Conservation (phyloP, 2,797 vertebrate genomes). For the Synanceia verrucosa region DNA sequence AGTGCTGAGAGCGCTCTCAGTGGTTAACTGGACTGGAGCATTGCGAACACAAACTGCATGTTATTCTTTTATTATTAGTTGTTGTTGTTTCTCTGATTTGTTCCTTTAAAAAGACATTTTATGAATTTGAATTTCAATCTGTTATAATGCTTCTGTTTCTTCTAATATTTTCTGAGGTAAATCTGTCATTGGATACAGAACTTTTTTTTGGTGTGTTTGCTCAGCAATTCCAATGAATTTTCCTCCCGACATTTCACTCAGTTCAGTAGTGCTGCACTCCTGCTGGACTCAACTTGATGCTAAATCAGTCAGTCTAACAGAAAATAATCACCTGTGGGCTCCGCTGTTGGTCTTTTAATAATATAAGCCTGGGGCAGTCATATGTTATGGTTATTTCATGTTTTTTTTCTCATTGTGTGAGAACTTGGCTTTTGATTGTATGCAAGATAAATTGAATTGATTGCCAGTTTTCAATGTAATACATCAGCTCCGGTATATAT, state of each 20-base stretch:
- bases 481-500: neutral
- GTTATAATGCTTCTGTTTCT: slow-evolving; percentile 31
- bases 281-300: slow-evolving; percentile 4
- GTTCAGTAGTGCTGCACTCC: neutral
- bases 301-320: slow-evolving; percentile 1
- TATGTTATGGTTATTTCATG: neutral
- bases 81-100: slow-evolving; percentile 19
- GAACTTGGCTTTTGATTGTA: slow-evolving; percentile 50
- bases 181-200: slow-evolving; percentile 38
- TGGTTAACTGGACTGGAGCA: slow-evolving; percentile 9
- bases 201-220: slow-evolving; percentile 28
- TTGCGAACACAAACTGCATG: slow-evolving; percentile 48
- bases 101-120: slow-evolving; percentile 20
- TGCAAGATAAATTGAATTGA: slow-evolving; percentile 31
- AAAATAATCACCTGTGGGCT: slow-evolving; percentile 10
- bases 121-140: slow-evolving; percentile 34
- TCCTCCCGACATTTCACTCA: slow-evolving; percentile 1
- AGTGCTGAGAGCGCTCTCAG: slow-evolving; percentile 25
- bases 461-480: slow-evolving; percentile 20
- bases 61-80: slow-evolving; percentile 55
- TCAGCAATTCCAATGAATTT: slow-evolving; percentile 4
- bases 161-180: slow-evolving; percentile 54
- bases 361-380: neutral
- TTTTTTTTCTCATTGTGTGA: neutral
- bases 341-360: slow-evolving; percentile 7